Evolutionary conservation across 2,113 vertebrate genomes (phyloP).

Genomic region (Fregetta grallaria): DNA sequence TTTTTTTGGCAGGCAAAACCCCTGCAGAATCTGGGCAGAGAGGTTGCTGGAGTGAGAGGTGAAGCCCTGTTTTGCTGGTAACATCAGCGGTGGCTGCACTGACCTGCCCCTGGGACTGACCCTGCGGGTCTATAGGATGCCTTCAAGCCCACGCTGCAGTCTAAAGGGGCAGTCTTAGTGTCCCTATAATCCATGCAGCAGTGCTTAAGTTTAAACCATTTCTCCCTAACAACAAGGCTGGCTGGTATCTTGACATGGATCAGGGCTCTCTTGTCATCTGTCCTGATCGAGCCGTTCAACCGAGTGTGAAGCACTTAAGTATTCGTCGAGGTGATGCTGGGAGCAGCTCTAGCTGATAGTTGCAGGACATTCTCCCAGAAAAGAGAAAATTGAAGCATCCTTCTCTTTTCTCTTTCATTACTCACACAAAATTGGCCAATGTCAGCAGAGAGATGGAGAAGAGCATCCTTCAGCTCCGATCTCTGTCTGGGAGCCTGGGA

Average conservation of each 20-base stretch:
- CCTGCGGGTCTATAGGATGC: accelerated
- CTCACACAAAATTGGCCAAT: not conserved
- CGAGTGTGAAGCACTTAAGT: not conserved
- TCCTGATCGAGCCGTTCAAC: not conserved
- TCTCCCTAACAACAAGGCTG: not conserved
- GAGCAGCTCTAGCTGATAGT: not conserved
- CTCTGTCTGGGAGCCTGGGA: not conserved
- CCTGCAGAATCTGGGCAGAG: not conserved
- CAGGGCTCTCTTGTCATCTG: not conserved
- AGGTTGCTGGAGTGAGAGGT: not conserved
- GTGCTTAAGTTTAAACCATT: not conserved
- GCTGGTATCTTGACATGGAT: not conserved
- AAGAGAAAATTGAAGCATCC: not conserved
- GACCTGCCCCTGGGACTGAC: not conserved
- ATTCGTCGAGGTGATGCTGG: not conserved
- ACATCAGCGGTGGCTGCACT: not conserved
- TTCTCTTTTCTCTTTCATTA: not conserved
- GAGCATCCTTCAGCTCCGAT: not conserved
- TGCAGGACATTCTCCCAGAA: not conserved
- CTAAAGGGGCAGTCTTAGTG: not conserved
- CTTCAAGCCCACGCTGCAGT: not conserved
- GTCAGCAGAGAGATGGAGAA: not conserved
- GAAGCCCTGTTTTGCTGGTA: not conserved
- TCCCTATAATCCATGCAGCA: not conserved
- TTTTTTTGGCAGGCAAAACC: not conserved